Base-by-base conservation (phyloP, 2,888 invertebrate species). In the Apotomis turbidana region DNA sequence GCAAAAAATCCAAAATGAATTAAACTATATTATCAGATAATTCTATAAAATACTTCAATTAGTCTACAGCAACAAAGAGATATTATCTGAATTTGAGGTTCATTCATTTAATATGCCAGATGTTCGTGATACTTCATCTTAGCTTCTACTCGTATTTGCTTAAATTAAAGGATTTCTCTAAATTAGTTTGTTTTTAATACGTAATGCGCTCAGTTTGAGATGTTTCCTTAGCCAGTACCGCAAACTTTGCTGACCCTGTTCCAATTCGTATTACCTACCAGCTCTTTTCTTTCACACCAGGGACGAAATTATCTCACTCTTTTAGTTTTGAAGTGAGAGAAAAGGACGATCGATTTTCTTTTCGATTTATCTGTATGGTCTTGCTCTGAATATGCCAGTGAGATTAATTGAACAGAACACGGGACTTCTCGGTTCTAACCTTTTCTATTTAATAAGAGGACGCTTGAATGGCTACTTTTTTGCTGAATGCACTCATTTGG, bases 121-220 rank as follows among this genome's bases (percentile, higher is more conserved):
- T 49, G 49, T 49, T 49, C 27, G 2, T 27, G 27, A 27, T 27
- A 27, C 27, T 27, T 27, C 9, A 49, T 49, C 10, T 49, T 49
- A 10, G 3, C 41, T 15, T 44, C 41, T 38, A 9, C 12, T 27
- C 27, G 13, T 64, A 41, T 64, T 64, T 64, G 44, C 54, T 55
- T 46, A 12, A 55, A 55, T 57, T 54, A 54, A 13, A n/a, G 51
- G 38, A 63, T 10, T 54, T 66, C 55, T 57, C 62, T 62, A 70
- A 62, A 70, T 70, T 62, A 62, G 13, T 55, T 44, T 36, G 38
- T 57, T 62, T 64, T 62, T 68, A 68, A 61, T 68, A 70, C 49
- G 8, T 44, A 57, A 57, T 55, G 61, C 61, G 15, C 54, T 70
- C 12, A 54, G 27, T 55, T 66, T 44, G 44, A 66, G 46, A 66